phyloP scores from a whole-genome alignment of 2,797 vertebrate genomes.

The Bradypodion pumilum region DNA sequence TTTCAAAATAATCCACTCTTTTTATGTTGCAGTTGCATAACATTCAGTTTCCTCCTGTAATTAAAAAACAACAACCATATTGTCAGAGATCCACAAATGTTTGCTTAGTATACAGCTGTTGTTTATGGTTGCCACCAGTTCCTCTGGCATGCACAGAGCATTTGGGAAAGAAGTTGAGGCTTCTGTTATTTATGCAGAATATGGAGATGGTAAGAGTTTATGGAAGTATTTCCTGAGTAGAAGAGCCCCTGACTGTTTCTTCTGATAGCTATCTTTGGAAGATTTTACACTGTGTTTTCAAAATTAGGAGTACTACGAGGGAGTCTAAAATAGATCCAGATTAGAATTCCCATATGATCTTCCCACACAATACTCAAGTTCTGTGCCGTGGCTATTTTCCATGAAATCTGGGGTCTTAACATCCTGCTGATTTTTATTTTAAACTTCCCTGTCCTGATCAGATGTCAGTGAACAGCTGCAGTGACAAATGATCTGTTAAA shows the following conservation, averaged over 20 bases:
- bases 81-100: background rate
- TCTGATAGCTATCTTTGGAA: background rate
- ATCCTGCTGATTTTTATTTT: slow-evolving; percentile 20
- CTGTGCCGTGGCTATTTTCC: background rate
- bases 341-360: background rate
- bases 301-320: background rate
- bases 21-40: background rate
- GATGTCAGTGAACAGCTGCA: slow-evolving; percentile 38
- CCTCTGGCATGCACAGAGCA: background rate
- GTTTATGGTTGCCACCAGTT: background rate
- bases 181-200: background rate
- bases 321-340: background rate
- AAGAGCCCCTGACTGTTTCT: background rate
- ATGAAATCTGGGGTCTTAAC: slow-evolving; percentile 21
- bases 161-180: background rate
- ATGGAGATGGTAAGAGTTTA: background rate
- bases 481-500: slow-evolving; percentile 36
- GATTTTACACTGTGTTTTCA: background rate
- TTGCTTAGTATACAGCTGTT: background rate
- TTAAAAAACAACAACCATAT: no score
- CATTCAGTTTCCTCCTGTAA: background rate
- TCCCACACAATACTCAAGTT: background rate
- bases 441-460: slow-evolving; percentile 20
- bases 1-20: background rate
- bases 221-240: background rate